Percentiles rank a stretch among this genome's conserved stretches.
These are phyloP conservation scores for Euproctis similis DNA, from an alignment of 2,888 invertebrate genomes.

Conservation along the genomic window DNA sequence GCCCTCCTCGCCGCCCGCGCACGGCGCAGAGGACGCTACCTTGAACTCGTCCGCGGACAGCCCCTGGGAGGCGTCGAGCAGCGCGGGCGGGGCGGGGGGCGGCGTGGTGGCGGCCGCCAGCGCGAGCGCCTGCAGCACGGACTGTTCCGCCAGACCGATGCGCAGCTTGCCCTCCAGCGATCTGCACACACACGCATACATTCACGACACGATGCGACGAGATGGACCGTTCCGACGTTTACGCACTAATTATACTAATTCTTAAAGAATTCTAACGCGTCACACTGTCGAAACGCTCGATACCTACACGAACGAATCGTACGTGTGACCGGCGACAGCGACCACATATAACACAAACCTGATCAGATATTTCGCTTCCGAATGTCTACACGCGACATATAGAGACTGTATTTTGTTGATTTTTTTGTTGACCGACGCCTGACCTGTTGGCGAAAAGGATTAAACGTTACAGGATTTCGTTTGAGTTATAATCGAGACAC, in stretches of 20 bases:
- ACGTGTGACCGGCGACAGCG: no score
- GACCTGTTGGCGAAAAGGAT: no score
- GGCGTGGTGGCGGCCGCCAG: conserved; percentile 89
- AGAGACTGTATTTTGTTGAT: conserved; percentile 92
- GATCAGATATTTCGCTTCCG: conserved; percentile 92
- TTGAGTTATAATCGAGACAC: background rate
- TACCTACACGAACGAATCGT: no score
- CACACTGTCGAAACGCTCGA: no score
- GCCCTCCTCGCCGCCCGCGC: conserved; percentile 86
- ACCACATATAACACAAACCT: conserved; percentile 33
- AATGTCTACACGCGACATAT: conserved; percentile 92
- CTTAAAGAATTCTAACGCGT: no score
- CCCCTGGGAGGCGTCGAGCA: conserved; percentile 79
- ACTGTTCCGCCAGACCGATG: conserved; percentile 98
- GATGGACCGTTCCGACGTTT: no score
- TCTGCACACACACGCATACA: conserved; percentile 44
- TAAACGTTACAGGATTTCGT: no score
- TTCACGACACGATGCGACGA: no score
- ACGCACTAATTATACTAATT: no score
- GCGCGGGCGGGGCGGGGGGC: conserved; percentile 59
- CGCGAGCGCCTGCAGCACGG: conserved; percentile 92
- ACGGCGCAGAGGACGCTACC: conserved; percentile 77
- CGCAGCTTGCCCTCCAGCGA: conserved; percentile 95
- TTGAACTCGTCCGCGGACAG: conserved; percentile 82
- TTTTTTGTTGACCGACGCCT: conserved; percentile 84